phyloP scores from a whole-genome alignment of 2,888 invertebrate species.

The Eudemis profundana region DNA sequence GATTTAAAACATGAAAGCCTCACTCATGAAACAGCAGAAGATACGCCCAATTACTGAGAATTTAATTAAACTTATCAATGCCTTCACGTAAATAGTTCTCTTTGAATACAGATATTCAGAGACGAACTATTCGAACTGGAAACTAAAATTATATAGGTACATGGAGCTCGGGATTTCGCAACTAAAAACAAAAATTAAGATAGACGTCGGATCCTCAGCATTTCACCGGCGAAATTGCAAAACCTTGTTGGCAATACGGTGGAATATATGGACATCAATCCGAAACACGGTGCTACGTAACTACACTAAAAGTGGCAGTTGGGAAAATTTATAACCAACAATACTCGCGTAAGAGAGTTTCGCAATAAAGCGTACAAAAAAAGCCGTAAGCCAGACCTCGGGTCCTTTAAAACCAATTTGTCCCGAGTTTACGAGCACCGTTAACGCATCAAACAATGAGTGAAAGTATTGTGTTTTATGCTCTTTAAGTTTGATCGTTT shows the following conservation, averaged over 20 bases:
- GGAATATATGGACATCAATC: conserved; percentile 56
- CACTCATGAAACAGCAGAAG: background rate
- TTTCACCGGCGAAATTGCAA: conserved; percentile 50
- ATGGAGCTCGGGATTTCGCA: background rate
- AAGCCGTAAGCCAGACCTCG: conserved; percentile 56
- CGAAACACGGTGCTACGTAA: conserved; percentile 53
- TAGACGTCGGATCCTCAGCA: conserved; percentile 27
- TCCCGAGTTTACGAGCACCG: conserved; percentile 74
- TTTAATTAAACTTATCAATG: conserved; percentile 7
- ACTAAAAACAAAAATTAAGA: conserved; percentile 34
- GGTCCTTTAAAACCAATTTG: conserved; percentile 78
- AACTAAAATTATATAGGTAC: background rate
- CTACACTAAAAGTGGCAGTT: conserved; percentile 52
- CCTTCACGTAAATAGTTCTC: background rate
- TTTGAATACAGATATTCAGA: background rate
- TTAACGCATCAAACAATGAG: conserved; percentile 76
- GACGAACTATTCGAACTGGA: background rate
- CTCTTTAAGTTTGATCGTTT: conserved; percentile 74
- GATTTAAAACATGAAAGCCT: conserved; percentile 26
- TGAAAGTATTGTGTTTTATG: conserved; percentile 73
- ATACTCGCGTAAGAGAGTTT: conserved; percentile 54
- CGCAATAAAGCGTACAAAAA: conserved; percentile 63
- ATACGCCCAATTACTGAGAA: background rate
- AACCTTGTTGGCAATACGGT: conserved; percentile 50
- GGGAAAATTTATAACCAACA: conserved; percentile 52